These are phyloP conservation scores for Marmota monax DNA, from an alignment of 2,113 vertebrate genomes.

Conservation along the genomic window DNA sequence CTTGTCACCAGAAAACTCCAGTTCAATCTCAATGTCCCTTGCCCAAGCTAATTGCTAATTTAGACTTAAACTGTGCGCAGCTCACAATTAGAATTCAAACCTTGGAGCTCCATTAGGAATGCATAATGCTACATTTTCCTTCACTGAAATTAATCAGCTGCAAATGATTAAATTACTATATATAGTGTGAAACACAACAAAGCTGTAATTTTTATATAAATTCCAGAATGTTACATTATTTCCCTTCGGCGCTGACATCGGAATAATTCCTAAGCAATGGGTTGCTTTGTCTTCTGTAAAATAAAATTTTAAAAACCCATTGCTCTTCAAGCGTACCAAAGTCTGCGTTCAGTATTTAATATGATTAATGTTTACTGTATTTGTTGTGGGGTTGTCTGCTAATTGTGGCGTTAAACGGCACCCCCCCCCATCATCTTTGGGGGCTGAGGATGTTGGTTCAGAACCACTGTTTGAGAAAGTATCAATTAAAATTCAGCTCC, in stretches of 20 bases:
- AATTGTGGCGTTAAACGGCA: constrained; percentile 81
- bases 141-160: constrained; percentile 84
- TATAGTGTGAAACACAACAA: constrained; percentile 84
- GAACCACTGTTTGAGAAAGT: constrained; percentile 76
- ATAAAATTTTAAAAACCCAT: constrained; percentile 80
- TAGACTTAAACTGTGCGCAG: constrained; percentile 70
- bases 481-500: constrained; percentile 77
- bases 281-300: constrained; percentile 85
- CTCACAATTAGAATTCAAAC: constrained; percentile 74
- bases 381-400: constrained; percentile 84
- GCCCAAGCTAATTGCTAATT: constrained; percentile 70
- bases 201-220: constrained; percentile 85
- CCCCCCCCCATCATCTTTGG: constrained; percentile 80
- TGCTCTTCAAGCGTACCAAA: constrained; percentile 77
- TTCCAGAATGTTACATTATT: constrained; percentile 84
- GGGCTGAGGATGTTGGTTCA: constrained; percentile 66
- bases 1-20: constrained; percentile 71
- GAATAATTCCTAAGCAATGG: constrained; percentile 80
- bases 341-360: constrained; percentile 81
- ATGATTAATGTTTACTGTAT: constrained; percentile 84
- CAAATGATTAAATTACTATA: constrained; percentile 85
- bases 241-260: constrained; percentile 75
- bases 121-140: constrained; percentile 78
- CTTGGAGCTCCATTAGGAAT: constrained; percentile 78
- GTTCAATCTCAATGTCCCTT: constrained; percentile 62